Base-by-base conservation (phyloP, 2,797 vertebrate genomes). In the Liasis olivaceus region DNA sequence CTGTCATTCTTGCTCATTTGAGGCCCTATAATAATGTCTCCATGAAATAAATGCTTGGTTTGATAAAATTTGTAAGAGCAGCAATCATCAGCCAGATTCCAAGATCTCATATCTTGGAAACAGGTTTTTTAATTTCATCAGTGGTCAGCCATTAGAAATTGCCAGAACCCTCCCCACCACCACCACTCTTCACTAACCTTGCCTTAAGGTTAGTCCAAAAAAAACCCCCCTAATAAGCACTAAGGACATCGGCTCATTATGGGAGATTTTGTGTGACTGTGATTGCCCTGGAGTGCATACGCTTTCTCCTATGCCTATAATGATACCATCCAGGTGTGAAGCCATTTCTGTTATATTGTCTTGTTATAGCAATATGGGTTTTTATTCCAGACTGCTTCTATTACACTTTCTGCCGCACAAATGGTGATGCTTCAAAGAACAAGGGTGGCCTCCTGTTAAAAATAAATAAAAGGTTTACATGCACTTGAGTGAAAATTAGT, bases 371-470 rank as follows among this genome's bases (percentile, higher is more conserved):
- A 91, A 89, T 20, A 91, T 11, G 5, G n/a, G 93, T 95, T 92
- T 91, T 94, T 94, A 47, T 24, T 47, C 9, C 89, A 94, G 77
- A 90, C 47, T 88, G 54, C 91, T 26, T 9, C 93, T 47, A 90
- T 90, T 85, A 93, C 24, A 89, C 56, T 93, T 95, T 96, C 94
- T 95, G 59, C 93, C 88, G 94, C 88, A 63, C 94, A 62, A 93
- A 69, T 91, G 94, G 93, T 86, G 90, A 36, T 90, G 26, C 54
- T 31, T 42, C 90, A 54, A 92, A 42, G 20, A 62, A 51, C 6
- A 54, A 56, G 31, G 15, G 28, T 17, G 9, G 3, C 0, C 51
- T 31, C 58, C 4, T 89, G 7, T 66, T 95, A 85, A 91, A 85
- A 94, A 87, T 89, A 92, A 84, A 4, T 13, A 15, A 63, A 0